A percentile compares a stretch with the other conserved stretches of the same genome.
Conservation (phyloP, 2,113 vertebrate species). For the Hippocampus zosterae region DNA sequence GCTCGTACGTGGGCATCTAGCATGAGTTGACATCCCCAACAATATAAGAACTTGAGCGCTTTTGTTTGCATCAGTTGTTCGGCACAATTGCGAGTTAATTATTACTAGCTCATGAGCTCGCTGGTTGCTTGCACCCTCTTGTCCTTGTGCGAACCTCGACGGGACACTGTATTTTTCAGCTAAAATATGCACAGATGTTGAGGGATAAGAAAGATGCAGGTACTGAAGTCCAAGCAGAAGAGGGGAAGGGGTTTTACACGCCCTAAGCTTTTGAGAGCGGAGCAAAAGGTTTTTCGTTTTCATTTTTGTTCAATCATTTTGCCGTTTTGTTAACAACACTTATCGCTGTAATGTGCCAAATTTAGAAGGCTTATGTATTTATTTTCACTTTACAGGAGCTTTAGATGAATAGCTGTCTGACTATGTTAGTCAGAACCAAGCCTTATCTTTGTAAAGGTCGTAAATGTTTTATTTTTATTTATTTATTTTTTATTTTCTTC, state of each 20-base stretch:
- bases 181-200: too few relatives aligned
- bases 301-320: not conserved
- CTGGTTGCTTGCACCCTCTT: not conserved
- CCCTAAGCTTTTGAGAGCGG: too few relatives aligned
- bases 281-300: too few relatives aligned
- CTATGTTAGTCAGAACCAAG: not conserved
- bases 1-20: too few relatives aligned
- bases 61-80: too few relatives aligned
- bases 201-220: too few relatives aligned
- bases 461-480: not conserved
- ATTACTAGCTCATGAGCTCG: not conserved
- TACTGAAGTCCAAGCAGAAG: too few relatives aligned
- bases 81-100: too few relatives aligned
- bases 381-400: not conserved
- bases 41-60: too few relatives aligned
- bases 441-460: not conserved
- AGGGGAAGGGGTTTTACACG: not conserved
- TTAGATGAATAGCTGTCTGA: not conserved
- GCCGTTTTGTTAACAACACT: not conserved
- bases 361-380: not conserved
- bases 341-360: not conserved
- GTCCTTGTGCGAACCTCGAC: not conserved
- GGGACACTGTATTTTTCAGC: too few relatives aligned
- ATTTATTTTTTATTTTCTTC: too few relatives aligned
- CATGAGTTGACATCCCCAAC: too few relatives aligned